Base-by-base conservation (phyloP, 2,797 vertebrate genomes). In the Eidolon dupreanum region DNA sequence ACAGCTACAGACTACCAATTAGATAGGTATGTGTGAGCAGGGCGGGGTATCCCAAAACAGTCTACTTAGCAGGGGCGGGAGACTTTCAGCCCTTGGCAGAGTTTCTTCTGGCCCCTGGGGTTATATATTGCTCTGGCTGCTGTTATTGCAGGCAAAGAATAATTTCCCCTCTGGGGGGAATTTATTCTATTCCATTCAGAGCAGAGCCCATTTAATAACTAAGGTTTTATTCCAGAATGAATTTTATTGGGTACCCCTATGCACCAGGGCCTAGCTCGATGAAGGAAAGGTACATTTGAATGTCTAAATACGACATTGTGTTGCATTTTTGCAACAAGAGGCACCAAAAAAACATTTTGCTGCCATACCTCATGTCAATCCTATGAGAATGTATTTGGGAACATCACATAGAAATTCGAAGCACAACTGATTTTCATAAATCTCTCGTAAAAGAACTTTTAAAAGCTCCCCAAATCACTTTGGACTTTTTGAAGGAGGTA, bases 131-230 rank as follows among this genome's bases (percentile, higher is more conserved):
- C 97, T 96, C 83, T 78, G 31, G 63, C 87, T 84, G 79, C 79
- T 96, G 84, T 77, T 57, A 90, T 63, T 96, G 53, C 77, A 95
- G 86, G 83, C 55, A 33, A 95, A 97, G 94, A 96, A 88, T 95
- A 91, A 97, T 97, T 91, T 96, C 83, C 89, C 95, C 95, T 79
- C 70, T 73, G 97, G 81, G 87, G 87, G 77, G 93, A 95, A 95
- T 94, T 93, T 93, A 82, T 93, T 97, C 93, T 95, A 88, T 96
- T 95, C 88, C 59, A 90, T 92, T 97, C 79, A 97, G 93, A 97
- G 83, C 41, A 92, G 84, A 95, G 73, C 57, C 85, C 73, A 90
- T 91, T 96, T 97, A 96, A 85, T 92, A 96, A 93, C 84, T 74
- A 85, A 88, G 74, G 70, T 79, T 95, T 97, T 92, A 90, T 96